Percentiles rank a stretch among this genome's conserved stretches.
Conservation (phyloP, 2,888 invertebrate species). For the Gasteruption jaculator region DNA sequence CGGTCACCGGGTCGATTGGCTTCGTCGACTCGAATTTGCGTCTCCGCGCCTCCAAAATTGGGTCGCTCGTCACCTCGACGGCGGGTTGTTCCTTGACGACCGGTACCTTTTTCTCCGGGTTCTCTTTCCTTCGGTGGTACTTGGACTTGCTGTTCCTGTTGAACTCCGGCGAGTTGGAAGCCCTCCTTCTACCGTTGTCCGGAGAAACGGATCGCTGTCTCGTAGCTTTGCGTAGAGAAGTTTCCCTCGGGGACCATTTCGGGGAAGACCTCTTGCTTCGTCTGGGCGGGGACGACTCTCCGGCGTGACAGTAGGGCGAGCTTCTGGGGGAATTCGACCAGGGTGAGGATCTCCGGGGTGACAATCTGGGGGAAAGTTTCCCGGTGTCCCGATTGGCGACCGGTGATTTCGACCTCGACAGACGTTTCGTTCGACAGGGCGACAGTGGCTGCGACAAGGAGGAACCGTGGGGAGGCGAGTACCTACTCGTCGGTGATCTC, state of each 20-base stretch:
- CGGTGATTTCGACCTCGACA: constrained; percentile 3
- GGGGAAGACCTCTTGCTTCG: constrained; percentile 33
- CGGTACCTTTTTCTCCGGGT: constrained; percentile 18
- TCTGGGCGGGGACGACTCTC: constrained; percentile 37
- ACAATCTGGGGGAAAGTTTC: constrained; percentile 24
- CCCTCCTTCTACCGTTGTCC: constrained; percentile 24
- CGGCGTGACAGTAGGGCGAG: constrained; percentile 30
- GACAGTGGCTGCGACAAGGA: constrained; percentile 1
- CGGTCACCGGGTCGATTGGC: constrained; percentile 51
- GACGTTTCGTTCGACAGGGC: background rate
- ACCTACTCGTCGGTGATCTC: constrained; percentile 27
- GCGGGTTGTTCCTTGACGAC: constrained; percentile 18
- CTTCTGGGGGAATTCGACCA: constrained; percentile 32
- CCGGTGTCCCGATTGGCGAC: too few species aligned
- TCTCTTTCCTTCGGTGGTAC: constrained; percentile 24
- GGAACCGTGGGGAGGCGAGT: constrained; percentile 5
- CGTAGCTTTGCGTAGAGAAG: constrained; percentile 25
- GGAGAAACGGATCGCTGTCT: constrained; percentile 29
- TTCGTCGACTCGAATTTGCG: constrained; percentile 54
- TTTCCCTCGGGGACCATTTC: constrained; percentile 36
- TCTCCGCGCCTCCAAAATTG: constrained; percentile 55
- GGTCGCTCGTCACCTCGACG: constrained; percentile 39
- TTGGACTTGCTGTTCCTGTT: constrained; percentile 18
- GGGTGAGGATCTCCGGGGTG: constrained; percentile 19
- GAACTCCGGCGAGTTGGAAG: constrained; percentile 20